These are phyloP conservation scores for Prunella himalayana DNA, from an alignment of 2,113 vertebrate genomes.

Conservation along the genomic window DNA sequence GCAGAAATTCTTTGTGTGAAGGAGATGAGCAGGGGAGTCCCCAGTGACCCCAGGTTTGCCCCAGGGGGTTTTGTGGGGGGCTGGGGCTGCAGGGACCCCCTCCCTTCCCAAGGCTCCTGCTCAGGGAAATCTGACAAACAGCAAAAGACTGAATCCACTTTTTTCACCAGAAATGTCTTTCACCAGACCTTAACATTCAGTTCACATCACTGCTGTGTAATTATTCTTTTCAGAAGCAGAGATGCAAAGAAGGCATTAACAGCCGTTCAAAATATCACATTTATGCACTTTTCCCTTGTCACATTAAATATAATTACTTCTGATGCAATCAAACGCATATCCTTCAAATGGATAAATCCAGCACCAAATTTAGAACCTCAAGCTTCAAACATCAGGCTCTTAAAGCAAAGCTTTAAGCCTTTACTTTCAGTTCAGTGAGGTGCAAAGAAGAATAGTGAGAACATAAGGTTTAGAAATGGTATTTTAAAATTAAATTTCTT, in stretches of 20 bases:
- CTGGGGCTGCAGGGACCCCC: neutral
- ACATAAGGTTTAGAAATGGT: neutral
- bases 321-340: conserved; percentile 30
- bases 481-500: neutral
- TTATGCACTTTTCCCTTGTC: conserved; percentile 33
- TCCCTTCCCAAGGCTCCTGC: neutral
- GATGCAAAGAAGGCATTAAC: conserved; percentile 31
- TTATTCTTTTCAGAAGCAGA: conserved; percentile 31
- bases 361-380: conserved; percentile 23
- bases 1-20: neutral
- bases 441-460: neutral
- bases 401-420: neutral
- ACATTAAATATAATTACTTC: conserved; percentile 51
- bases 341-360: conserved; percentile 34
- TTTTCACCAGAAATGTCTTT: neutral
- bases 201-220: neutral
- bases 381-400: neutral
- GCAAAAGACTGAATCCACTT: neutral
- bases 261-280: neutral
- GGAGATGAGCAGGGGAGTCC: neutral
- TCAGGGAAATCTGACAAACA: neutral
- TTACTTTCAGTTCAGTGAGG: neutral
- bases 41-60: neutral
- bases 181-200: neutral
- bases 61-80: neutral